Evolutionary conservation across 2,113 vertebrate genomes (phyloP).

Genomic region (Phalacrocorax aristotelis): DNA sequence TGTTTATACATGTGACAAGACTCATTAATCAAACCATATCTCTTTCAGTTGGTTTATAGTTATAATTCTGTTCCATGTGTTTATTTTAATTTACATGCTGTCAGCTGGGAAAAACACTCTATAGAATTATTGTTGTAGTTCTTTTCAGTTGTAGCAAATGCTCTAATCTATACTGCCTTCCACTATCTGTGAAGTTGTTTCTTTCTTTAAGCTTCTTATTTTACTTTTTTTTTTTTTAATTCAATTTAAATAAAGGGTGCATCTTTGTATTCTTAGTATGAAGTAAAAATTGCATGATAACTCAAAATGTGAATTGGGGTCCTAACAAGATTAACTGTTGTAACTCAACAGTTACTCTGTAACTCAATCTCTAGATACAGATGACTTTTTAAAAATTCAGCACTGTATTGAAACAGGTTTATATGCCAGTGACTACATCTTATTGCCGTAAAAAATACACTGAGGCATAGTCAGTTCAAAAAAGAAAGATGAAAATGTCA

Average conservation of each 20-base stretch:
- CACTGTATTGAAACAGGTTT: not conserved
- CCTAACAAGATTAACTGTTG: not conserved
- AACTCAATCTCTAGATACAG: not conserved
- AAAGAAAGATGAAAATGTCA: not conserved
- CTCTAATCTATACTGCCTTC: constrained; percentile 20
- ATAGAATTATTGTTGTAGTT: not conserved
- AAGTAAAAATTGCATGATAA: constrained; percentile 6
- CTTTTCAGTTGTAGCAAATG: not conserved
- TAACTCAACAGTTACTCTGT: not conserved
- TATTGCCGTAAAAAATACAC: not conserved
- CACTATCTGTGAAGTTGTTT: constrained; percentile 6
- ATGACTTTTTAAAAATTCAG: not conserved
- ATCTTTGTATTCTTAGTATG: not conserved
- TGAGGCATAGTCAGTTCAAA: not conserved
- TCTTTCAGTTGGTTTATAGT: not conserved
- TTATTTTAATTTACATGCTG: constrained; percentile 14
- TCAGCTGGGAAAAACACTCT: not conserved
- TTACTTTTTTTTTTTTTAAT: not conserved
- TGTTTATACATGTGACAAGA: not conserved
- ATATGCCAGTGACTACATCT: not conserved
- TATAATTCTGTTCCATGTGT: not conserved
- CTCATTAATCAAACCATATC: not conserved
- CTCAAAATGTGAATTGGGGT: not conserved
- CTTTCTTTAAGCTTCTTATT: not conserved
- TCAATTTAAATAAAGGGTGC: not conserved